A percentile compares a stretch with the other conserved stretches of the same genome.
Evolutionary conservation across 2,888 invertebrate species (phyloP).

Genomic region (Ferdinandea cuprea): DNA sequence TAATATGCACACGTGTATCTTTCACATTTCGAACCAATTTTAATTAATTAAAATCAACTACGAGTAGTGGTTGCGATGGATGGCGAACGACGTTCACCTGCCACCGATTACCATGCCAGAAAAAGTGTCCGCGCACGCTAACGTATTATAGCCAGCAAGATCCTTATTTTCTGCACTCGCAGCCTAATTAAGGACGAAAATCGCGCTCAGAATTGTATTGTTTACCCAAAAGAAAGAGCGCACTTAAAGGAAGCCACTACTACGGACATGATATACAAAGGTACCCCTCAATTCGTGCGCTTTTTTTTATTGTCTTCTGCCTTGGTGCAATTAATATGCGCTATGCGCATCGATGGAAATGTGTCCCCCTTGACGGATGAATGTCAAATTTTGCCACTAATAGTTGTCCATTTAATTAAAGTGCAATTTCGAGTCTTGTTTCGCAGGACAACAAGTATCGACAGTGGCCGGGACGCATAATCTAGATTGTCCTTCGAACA

Average conservation of each 20-base stretch:
- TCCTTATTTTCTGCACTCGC: slow-evolving; percentile 69
- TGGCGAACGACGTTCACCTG: slow-evolving; percentile 58
- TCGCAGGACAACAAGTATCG: slow-evolving; percentile 67
- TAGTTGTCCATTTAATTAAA: slow-evolving; percentile 81
- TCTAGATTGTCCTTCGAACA: slow-evolving; percentile 59
- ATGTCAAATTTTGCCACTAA: slow-evolving; percentile 79
- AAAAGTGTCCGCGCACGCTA: slow-evolving; percentile 71
- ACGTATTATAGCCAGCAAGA: slow-evolving; percentile 49
- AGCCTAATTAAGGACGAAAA: slow-evolving; percentile 60
- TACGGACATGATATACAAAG: no score
- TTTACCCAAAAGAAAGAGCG: slow-evolving; percentile 26
- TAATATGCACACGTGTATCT: slow-evolving; percentile 70
- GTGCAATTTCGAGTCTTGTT: slow-evolving; percentile 80
- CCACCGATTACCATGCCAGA: slow-evolving; percentile 73
- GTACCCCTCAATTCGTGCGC: not conserved
- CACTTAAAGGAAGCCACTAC: slow-evolving; percentile 21
- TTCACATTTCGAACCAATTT: slow-evolving; percentile 72
- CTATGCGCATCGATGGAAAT: slow-evolving; percentile 71
- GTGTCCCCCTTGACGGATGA: slow-evolving; percentile 77
- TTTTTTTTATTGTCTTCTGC: slow-evolving; percentile 15
- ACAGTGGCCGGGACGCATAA: slow-evolving; percentile 72
- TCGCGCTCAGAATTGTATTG: slow-evolving; percentile 51
- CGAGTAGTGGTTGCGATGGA: slow-evolving; percentile 9
- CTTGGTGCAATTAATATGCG: slow-evolving; percentile 66
- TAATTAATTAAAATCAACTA: slow-evolving; percentile 74